phyloP scores from a whole-genome alignment of 1,140 invertebrate species.

The Lepidurus apus region DNA sequence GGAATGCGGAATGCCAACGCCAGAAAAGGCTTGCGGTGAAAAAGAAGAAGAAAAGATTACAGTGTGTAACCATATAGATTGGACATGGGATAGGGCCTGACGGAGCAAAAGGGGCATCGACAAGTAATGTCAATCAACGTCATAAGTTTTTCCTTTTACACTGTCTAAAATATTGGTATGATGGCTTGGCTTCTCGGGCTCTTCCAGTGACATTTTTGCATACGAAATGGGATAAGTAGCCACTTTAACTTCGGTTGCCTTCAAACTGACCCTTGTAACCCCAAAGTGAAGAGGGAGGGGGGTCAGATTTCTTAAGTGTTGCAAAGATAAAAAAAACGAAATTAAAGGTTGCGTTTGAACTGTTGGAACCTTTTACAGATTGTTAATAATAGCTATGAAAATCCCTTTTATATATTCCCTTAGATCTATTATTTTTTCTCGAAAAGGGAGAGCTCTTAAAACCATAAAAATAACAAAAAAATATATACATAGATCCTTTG shows the following conservation, averaged over 20 bases:
- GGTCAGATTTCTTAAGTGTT: not conserved
- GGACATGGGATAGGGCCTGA: not conserved
- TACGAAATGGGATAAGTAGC: not conserved
- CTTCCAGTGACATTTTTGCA: conserved; percentile 7
- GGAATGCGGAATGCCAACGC: not conserved
- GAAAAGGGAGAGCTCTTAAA: no score
- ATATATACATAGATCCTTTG: no score
- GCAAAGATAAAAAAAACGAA: not conserved
- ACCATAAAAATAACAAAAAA: no score
- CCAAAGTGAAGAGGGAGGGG: not conserved
- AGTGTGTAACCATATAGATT: not conserved
- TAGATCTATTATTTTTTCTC: no score
- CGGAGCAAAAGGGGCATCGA: not conserved
- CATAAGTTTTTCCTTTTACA: conserved; percentile 8
- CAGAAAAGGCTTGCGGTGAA: not conserved
- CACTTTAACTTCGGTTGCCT: not conserved
- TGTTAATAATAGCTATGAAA: no score
- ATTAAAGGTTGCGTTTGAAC: no score
- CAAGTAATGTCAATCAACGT: conserved; percentile 19
- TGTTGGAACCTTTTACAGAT: no score
- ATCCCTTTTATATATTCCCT: no score
- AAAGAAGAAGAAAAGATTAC: not conserved
- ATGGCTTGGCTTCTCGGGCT: not conserved
- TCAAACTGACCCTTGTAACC: not conserved
- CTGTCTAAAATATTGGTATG: not conserved